Percentiles rank a stretch among this genome's conserved stretches.
Conservation (phyloP, 2,888 invertebrate genomes). For the Trachelus tabidus region DNA sequence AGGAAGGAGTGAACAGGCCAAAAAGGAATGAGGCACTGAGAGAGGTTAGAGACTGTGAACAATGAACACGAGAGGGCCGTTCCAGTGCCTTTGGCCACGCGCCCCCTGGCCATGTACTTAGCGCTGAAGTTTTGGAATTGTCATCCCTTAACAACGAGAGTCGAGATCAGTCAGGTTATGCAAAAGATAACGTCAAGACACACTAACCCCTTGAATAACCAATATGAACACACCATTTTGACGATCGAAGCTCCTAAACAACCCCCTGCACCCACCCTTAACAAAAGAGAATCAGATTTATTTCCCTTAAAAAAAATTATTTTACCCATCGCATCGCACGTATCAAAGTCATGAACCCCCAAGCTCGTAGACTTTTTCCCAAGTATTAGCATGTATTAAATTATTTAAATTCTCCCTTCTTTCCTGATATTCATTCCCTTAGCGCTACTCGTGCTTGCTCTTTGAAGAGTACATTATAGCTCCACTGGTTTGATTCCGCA, state of each 20-base stretch:
- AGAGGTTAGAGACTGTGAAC: conserved; percentile 53
- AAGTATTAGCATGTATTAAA: neutral
- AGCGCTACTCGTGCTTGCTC: neutral
- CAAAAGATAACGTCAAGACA: neutral
- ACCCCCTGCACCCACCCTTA: neutral
- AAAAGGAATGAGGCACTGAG: conserved; percentile 25
- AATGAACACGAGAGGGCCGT: conserved; percentile 62
- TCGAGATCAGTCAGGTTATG: conserved; percentile 18
- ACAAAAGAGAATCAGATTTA: neutral
- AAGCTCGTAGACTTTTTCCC: neutral
- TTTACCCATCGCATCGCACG: neutral
- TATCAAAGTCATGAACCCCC: neutral
- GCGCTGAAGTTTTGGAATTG: conserved; percentile 60
- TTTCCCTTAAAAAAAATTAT: neutral
- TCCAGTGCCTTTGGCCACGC: conserved; percentile 63
- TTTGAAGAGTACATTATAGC: neutral
- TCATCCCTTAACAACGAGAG: conserved; percentile 33
- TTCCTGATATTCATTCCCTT: neutral
- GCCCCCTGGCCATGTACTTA: conserved; percentile 60
- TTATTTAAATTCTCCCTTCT: conserved; percentile 5
- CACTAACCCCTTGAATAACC: neutral
- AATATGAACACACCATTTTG: neutral
- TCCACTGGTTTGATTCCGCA: neutral
- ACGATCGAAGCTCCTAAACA: neutral
- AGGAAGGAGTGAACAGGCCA: neutral